These are phyloP conservation scores for Trachelus stipa DNA, from an alignment of 2,888 invertebrate genomes.

Conservation along the genomic window DNA sequence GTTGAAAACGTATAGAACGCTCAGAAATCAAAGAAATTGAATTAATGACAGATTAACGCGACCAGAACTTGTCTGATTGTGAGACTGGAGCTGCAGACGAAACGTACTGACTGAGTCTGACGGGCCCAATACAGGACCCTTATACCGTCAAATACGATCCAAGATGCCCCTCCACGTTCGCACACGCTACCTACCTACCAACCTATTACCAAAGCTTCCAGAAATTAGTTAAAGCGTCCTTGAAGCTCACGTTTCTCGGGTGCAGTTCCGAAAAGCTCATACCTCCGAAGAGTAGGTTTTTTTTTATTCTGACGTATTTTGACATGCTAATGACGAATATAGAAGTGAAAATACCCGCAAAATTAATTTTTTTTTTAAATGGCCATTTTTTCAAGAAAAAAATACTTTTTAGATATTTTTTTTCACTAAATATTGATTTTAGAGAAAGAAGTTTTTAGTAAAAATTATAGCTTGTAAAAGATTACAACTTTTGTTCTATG, in stretches of 20 bases:
- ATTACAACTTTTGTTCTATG: no score
- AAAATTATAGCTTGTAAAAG: no score
- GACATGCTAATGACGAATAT: no score
- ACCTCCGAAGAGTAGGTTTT: no score
- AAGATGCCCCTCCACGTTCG: conserved; percentile 35
- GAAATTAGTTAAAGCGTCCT: not conserved
- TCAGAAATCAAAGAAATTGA: not conserved
- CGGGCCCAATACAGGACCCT: conserved; percentile 45
- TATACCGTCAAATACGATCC: conserved; percentile 48
- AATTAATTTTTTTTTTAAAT: no score
- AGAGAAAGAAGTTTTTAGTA: no score
- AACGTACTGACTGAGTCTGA: conserved; percentile 47
- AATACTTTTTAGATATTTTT: no score
- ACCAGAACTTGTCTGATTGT: not conserved
- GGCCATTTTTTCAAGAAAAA: no score
- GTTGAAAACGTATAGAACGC: not conserved
- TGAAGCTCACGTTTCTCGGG: not conserved
- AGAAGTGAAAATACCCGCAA: no score
- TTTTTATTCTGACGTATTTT: no score
- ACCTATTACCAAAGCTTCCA: not conserved
- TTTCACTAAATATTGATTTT: no score
- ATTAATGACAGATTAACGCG: not conserved
- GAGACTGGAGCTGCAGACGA: conserved; percentile 34
- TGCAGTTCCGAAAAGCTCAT: no score
- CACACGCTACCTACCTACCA: conserved; percentile 3